Base-by-base conservation (phyloP, 2,888 invertebrate genomes). In the Congeria kusceri region DNA sequence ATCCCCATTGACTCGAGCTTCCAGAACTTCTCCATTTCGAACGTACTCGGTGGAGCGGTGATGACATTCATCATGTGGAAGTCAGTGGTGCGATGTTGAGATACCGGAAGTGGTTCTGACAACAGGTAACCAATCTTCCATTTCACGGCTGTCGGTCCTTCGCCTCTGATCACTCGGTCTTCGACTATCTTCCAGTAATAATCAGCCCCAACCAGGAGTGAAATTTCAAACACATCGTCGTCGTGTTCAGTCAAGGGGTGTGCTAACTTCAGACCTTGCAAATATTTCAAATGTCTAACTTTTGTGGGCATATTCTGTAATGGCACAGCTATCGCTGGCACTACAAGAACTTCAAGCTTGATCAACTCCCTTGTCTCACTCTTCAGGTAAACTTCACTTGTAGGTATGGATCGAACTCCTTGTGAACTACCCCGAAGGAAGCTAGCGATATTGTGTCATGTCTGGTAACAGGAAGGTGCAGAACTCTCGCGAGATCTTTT, bases 1-100 rank as follows among this genome's bases (percentile, higher is more conserved):
- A 78, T 75, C 11, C 71, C 70, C 25, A 66, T n/a, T 13, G 73
- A 53, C 32, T 81, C 77, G 5, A 78, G 27, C 27, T 75, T 64
- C 75, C 82, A 82, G 27, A 78, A 71, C 27, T 53, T 66, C 47
- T 57, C 57, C 15, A 75, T 27, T 18, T 53, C 20, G 15, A 29
- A 23, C 9, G 65, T 61, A 25, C 53, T 67, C 28, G 62, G 18
- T 49, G n/a, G 70, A 18, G 57, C 29, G 5, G 49, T 58, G 29
- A 68, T 64, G 23, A 58, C 66, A 59, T 74, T 57, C 66, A 68
- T 46, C 71, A 71, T 65, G 39, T 69, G 62, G 9, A 23, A 20
- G 25, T 20, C 53, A 25, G 53, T 23, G 20, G 53, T 20, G 13
- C 25, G 53, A 23, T 53, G 13, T 53, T 9, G 1, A n/a, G 20